A percentile compares a stretch with the other conserved stretches of the same genome.
phyloP scores from a whole-genome alignment of 2,113 vertebrate genomes.

The Maccullochella peelii region DNA sequence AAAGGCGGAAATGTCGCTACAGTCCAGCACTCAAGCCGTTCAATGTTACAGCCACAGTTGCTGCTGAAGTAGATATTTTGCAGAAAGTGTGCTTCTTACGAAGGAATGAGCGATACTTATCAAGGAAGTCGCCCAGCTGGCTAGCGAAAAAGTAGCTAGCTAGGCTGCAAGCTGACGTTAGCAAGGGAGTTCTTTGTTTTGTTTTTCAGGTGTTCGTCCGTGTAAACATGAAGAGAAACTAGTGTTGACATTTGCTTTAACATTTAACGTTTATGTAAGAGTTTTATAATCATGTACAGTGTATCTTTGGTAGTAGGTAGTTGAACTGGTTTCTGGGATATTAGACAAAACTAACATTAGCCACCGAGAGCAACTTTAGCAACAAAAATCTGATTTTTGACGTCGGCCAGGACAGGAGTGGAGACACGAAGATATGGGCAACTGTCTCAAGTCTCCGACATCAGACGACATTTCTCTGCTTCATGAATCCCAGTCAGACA shows the following conservation, averaged over 20 bases:
- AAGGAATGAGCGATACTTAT: constrained; percentile 59
- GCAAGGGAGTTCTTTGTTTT: constrained; percentile 78
- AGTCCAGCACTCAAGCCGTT: neutral
- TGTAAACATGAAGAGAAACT: constrained; percentile 56
- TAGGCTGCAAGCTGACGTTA: constrained; percentile 62
- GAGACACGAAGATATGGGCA: constrained; percentile 88
- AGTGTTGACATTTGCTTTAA: neutral
- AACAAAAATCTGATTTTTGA: constrained; percentile 22
- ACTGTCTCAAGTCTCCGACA: constrained; percentile 94
- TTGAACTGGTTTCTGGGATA: constrained; percentile 16
- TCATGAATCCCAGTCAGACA: constrained; percentile 93
- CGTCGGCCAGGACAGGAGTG: constrained; percentile 13
- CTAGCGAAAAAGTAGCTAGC: constrained; percentile 69
- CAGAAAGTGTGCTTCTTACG: constrained; percentile 2
- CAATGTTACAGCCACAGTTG: neutral
- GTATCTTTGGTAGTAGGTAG: neutral
- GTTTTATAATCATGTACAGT: constrained; percentile 20
- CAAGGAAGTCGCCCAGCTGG: constrained; percentile 66
- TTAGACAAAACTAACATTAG: constrained; percentile 37
- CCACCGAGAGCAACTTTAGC: constrained; percentile 59
- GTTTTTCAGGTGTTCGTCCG: constrained; percentile 41
- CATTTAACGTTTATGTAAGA: neutral
- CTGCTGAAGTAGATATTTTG: constrained; percentile 30
- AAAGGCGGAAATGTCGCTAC: constrained; percentile 43
- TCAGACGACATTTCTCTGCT: constrained; percentile 95